Evolutionary conservation across 2,797 vertebrate species (phyloP).

Genomic region (Myioborus miniatus): DNA sequence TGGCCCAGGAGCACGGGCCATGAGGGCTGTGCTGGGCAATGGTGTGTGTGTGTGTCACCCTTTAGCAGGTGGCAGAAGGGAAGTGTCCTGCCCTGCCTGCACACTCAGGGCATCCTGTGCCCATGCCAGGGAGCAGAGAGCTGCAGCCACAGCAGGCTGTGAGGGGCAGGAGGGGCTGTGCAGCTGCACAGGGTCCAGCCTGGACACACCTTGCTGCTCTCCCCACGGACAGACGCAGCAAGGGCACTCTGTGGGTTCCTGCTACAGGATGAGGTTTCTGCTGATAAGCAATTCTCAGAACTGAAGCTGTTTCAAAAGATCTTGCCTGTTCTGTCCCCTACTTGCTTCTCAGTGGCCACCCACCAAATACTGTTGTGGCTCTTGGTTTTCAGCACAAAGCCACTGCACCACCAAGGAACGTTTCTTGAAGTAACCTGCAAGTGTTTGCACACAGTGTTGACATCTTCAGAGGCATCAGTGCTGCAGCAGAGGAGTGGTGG

Average conservation of each 20-base stretch:
- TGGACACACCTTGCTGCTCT: fast-evolving
- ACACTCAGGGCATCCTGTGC: background rate
- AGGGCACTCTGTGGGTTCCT: background rate
- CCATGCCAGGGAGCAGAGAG: background rate
- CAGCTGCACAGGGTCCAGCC: background rate
- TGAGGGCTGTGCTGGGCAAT: background rate
- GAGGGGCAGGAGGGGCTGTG: background rate
- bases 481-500: background rate
- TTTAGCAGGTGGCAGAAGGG: background rate
- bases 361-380: background rate
- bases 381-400: background rate
- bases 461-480: background rate
- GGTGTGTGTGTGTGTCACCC: background rate
- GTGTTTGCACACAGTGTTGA: background rate
- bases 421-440: background rate
- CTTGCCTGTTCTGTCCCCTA: background rate
- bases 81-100: background rate
- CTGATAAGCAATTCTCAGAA: background rate
- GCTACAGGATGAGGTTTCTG: background rate
- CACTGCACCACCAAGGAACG: background rate
- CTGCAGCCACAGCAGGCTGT: background rate
- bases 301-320: background rate
- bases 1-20: background rate
- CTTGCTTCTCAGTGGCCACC: background rate
- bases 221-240: background rate